A percentile compares a stretch with the other conserved stretches of the same genome.
These are phyloP conservation scores for Megalops atlanticus DNA, from an alignment of 2,113 vertebrate species.

Conservation along the genomic window DNA sequence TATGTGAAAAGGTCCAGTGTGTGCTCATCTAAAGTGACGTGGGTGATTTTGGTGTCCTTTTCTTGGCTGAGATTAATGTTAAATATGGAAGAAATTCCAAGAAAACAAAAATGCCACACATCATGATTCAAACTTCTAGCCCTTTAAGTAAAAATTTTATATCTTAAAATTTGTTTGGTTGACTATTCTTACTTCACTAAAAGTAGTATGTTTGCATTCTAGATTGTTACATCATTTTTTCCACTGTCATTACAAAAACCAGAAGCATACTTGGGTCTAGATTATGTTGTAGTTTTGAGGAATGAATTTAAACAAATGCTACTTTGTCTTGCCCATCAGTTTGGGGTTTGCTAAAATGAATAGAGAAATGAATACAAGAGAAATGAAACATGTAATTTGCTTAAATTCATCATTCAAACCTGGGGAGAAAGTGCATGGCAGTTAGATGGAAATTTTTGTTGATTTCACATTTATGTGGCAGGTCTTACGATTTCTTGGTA, in stretches of 20 bases:
- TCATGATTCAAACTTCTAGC: not conserved
- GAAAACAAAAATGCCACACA: not conserved
- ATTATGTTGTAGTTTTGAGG: too few relatives aligned
- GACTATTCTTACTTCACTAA: not conserved
- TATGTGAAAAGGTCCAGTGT: not conserved
- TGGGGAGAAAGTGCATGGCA: too few relatives aligned
- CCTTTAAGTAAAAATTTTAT: not conserved
- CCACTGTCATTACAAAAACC: not conserved
- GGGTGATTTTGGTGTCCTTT: not conserved
- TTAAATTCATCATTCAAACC: not conserved
- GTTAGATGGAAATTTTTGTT: too few relatives aligned
- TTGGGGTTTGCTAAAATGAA: too few relatives aligned
- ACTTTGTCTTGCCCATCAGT: too few relatives aligned
- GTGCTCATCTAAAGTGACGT: not conserved
- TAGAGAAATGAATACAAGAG: too few relatives aligned
- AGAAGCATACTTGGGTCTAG: too few relatives aligned
- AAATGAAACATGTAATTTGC: too few relatives aligned
- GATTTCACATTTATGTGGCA: too few relatives aligned
- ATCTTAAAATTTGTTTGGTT: not conserved
- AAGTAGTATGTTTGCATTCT: not conserved
- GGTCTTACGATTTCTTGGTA: too few relatives aligned
- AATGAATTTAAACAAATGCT: too few relatives aligned
- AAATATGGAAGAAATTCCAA: not conserved
- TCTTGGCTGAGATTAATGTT: not conserved
- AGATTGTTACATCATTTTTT: not conserved